A percentile compares a stretch with the other conserved stretches of the same genome.
phyloP scores from a whole-genome alignment of 2,797 vertebrate species.

The Psittacula echo region DNA sequence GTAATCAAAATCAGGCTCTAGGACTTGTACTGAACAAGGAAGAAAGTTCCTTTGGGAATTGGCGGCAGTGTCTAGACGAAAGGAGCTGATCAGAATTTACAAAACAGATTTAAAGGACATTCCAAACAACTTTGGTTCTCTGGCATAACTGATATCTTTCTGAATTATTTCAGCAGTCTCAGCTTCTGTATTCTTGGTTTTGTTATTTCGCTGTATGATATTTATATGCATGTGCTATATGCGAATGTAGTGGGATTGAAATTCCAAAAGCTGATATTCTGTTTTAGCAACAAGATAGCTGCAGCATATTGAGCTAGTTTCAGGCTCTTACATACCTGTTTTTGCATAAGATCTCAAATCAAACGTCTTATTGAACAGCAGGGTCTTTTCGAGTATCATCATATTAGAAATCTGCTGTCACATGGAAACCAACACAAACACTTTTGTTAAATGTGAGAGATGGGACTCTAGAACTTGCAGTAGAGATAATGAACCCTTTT shows the following conservation, averaged over 20 bases:
- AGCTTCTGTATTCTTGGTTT: background rate
- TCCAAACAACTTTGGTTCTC: background rate
- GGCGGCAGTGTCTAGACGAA: background rate
- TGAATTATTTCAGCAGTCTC: background rate
- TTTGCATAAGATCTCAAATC: background rate
- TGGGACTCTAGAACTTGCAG: background rate
- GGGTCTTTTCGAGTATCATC: background rate
- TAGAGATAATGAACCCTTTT: background rate
- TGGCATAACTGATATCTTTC: background rate
- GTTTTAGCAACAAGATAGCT: constrained; percentile 9
- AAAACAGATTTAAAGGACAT: background rate
- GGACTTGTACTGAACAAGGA: background rate
- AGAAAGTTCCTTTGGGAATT: background rate
- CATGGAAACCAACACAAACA: background rate
- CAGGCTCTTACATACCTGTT: background rate
- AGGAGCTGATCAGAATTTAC: background rate
- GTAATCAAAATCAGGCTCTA: background rate
- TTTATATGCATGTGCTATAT: background rate
- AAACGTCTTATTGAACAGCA: constrained; percentile 6
- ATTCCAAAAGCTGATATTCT: background rate
- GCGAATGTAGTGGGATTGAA: background rate
- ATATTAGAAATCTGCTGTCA: background rate
- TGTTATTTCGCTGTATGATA: background rate
- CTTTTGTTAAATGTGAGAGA: background rate
- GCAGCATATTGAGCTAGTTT: background rate